These are phyloP conservation scores for Falco concolor DNA, from an alignment of 2,797 vertebrate species.

Conservation along the genomic window DNA sequence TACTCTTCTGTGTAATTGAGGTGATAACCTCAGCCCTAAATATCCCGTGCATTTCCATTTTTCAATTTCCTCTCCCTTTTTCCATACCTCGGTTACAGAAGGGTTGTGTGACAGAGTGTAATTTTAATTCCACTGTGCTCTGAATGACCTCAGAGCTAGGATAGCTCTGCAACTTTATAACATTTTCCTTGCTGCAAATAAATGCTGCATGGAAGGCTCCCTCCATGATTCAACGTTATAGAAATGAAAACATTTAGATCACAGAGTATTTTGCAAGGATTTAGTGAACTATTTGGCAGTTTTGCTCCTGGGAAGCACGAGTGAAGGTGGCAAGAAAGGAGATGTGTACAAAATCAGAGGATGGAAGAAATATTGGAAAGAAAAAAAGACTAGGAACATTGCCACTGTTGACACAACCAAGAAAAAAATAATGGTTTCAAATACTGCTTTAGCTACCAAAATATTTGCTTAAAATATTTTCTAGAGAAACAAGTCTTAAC, in stretches of 20 bases:
- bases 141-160: neutral
- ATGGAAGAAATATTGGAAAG: neutral
- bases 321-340: neutral
- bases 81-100: neutral
- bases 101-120: neutral
- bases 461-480: neutral
- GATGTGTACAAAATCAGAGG: neutral
- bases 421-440: neutral
- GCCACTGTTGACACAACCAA: neutral
- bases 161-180: neutral
- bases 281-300: neutral
- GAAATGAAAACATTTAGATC: neutral
- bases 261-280: neutral
- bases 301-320: neutral
- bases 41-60: constrained; percentile 35
- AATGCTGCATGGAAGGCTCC: neutral
- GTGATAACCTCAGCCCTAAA: constrained; percentile 39
- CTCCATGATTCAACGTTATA: neutral
- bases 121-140: constrained; percentile 33
- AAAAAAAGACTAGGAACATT: neutral
- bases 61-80: constrained; percentile 30
- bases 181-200: constrained; percentile 7
- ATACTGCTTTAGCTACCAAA: neutral
- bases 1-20: constrained; percentile 56
- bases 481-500: neutral